These are phyloP conservation scores for Galaxias olidus DNA, from an alignment of 2,797 vertebrate genomes.

Conservation along the genomic window DNA sequence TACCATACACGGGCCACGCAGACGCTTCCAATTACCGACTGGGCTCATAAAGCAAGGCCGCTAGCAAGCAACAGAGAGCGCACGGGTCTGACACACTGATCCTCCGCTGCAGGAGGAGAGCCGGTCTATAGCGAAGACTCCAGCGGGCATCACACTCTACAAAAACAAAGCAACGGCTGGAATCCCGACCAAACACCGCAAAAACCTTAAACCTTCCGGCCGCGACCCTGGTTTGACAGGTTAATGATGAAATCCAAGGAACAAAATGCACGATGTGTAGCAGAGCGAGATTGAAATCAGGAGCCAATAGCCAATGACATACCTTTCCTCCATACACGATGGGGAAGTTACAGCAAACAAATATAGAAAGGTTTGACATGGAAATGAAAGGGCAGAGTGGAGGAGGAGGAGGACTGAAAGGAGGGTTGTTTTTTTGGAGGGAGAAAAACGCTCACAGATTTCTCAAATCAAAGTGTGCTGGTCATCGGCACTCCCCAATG, in stretches of 20 bases:
- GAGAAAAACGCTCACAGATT: slow-evolving; percentile 69
- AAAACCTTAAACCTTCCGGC: slow-evolving; percentile 40
- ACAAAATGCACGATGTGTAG: too few species aligned
- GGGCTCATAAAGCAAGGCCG: slow-evolving; percentile 52
- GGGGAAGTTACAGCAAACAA: slow-evolving; percentile 54
- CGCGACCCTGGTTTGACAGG: slow-evolving; percentile 38
- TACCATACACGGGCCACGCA: slow-evolving; percentile 69
- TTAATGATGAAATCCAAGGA: too few species aligned
- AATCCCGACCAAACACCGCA: slow-evolving; percentile 47
- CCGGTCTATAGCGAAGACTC: slow-evolving; percentile 20
- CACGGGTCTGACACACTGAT: slow-evolving; percentile 43
- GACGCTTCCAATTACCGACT: slow-evolving; percentile 74
- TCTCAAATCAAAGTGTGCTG: slow-evolving; percentile 59
- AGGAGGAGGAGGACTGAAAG: slow-evolving; percentile 55
- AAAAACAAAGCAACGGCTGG: slow-evolving; percentile 46
- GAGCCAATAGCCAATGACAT: slow-evolving; percentile 22
- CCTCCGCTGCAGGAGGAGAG: slow-evolving; percentile 25
- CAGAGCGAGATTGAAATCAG: background rate
- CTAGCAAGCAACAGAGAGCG: slow-evolving; percentile 31
- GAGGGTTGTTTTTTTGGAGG: slow-evolving; percentile 52
- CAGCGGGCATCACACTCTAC: slow-evolving; percentile 35
- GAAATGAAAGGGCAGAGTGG: slow-evolving; percentile 68
- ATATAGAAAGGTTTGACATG: slow-evolving; percentile 60
- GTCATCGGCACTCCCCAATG: slow-evolving; percentile 22
- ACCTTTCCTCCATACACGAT: slow-evolving; percentile 43